A percentile compares a stretch with the other conserved stretches of the same genome.
Evolutionary conservation across 2,888 invertebrate genomes (phyloP).

Genomic region (Euplagia quadripunctaria): DNA sequence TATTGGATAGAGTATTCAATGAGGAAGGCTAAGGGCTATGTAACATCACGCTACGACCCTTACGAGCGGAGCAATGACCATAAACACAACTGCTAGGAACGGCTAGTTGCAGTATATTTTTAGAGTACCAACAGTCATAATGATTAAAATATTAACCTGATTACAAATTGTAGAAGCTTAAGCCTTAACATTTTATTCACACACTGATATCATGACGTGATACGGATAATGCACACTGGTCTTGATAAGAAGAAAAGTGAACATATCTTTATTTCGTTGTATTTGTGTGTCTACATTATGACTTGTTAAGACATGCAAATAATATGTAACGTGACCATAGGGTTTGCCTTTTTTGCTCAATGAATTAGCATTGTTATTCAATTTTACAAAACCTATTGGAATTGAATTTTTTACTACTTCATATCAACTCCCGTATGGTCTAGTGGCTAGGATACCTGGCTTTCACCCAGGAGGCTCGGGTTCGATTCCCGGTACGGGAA

Average conservation of each 20-base stretch:
- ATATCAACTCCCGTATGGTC: conserved; percentile 86
- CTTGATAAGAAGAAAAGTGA: neutral
- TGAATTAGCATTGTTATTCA: too few relatives aligned
- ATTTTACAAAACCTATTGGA: neutral
- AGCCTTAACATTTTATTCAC: neutral
- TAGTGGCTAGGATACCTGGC: conserved; percentile 92
- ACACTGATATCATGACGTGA: neutral
- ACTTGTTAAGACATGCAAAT: neutral
- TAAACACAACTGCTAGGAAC: too few relatives aligned
- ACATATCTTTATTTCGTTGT: too few relatives aligned
- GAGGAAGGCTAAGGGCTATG: too few relatives aligned
- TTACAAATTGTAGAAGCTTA: neutral
- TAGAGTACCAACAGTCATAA: neutral
- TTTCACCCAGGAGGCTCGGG: conserved; percentile 92
- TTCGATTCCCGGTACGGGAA: conserved; percentile 92
- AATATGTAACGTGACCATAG: too few relatives aligned
- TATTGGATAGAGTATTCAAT: too few relatives aligned
- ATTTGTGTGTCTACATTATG: too few relatives aligned
- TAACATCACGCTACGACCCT: too few relatives aligned
- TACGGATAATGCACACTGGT: neutral
- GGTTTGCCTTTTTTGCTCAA: too few relatives aligned
- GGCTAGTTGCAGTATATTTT: neutral
- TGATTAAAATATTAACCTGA: neutral
- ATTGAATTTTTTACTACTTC: neutral
- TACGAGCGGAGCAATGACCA: too few relatives aligned